Base-by-base conservation (phyloP, 35 echinoderm and acorn worm genomes). In the Lytechinus variegatus region DNA sequence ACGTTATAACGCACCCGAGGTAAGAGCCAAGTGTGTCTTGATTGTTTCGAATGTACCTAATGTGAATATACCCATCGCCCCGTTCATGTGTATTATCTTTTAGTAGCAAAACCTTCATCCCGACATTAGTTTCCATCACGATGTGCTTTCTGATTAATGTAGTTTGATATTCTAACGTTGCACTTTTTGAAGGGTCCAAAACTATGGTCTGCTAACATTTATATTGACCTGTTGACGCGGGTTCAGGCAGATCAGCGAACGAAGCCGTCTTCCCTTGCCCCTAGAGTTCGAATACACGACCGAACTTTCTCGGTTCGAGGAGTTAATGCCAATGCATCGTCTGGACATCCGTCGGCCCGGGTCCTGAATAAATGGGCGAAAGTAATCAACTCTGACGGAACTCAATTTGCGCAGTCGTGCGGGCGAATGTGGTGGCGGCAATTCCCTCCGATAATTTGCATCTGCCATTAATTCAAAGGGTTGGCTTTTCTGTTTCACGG, bases 401-500 rank as follows among this genome's bases (percentile, higher is more conserved):
- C 66, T 79, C 66, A 16, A 79, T 79, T 79, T 79, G 66, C 66
- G 66, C 66, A 79, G 19, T 79, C 66, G 66, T 79, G 66, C 66
- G 66, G 66, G 66, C 66, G 66, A 79, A 79, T 79, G 66, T 79
- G 66, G 21, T 79, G 66, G 16, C 66, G 66, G 7, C 66, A 24
- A 79, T 79, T 79, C 66, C 66, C 66, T 24, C 19, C 12, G 66
- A 79, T 79, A 79, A 79, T 79, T 79, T 79, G 66, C 66, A 79
- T 79, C 66, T 79, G 66, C 66, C 66, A 79, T 79, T 79, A 79
- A 79, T 79, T 79, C 66, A 79, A 24, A 16, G 66, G 66, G 66
- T 79, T 24, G 66, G 66, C 66, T 79, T n/a, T 79, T 79, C 66
- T 79, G 66, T 79, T 79, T 79, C 2, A 16, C 21, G 14, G 11